These are phyloP conservation scores for Iguana delicatissima DNA, from an alignment of 2,797 vertebrate genomes.

Conservation along the genomic window DNA sequence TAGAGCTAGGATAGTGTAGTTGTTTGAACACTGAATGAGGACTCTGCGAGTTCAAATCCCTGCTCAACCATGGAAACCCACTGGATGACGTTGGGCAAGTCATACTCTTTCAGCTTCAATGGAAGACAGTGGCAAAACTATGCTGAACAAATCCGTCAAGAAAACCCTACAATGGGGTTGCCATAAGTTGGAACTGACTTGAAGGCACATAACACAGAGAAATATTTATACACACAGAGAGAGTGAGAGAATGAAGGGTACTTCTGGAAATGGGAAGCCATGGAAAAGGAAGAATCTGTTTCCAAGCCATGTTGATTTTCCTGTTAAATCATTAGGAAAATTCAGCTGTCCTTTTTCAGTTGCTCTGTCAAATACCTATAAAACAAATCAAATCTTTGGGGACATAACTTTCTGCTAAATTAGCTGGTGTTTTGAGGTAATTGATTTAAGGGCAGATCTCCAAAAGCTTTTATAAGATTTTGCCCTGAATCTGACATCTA, in stretches of 20 bases:
- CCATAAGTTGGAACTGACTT: too few species aligned
- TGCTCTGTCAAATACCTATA: neutral
- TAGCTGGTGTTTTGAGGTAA: neutral
- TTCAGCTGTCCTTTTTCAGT: neutral
- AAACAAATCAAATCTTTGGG: neutral
- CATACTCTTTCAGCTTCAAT: too few species aligned
- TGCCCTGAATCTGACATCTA: slow-evolving; percentile 4
- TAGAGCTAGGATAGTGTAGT: too few species aligned
- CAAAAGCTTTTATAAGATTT: slow-evolving; percentile 16
- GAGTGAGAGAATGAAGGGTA: neutral
- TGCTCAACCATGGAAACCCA: too few species aligned
- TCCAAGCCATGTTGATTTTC: neutral
- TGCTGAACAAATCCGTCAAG: too few species aligned
- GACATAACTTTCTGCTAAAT: slow-evolving; percentile 21
- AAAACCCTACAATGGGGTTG: too few species aligned
- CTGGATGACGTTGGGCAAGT: too few species aligned
- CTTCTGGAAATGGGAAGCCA: neutral
- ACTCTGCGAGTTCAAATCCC: too few species aligned
- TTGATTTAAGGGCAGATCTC: slow-evolving; percentile 7
- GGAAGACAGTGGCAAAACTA: too few species aligned
- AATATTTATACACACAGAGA: too few species aligned
- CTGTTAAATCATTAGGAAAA: neutral
- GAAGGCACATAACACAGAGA: too few species aligned
- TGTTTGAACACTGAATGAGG: too few species aligned
- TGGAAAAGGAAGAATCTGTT: neutral